These are phyloP conservation scores for Hipposideros armiger DNA, from an alignment of 2,113 vertebrate genomes.

Conservation along the genomic window DNA sequence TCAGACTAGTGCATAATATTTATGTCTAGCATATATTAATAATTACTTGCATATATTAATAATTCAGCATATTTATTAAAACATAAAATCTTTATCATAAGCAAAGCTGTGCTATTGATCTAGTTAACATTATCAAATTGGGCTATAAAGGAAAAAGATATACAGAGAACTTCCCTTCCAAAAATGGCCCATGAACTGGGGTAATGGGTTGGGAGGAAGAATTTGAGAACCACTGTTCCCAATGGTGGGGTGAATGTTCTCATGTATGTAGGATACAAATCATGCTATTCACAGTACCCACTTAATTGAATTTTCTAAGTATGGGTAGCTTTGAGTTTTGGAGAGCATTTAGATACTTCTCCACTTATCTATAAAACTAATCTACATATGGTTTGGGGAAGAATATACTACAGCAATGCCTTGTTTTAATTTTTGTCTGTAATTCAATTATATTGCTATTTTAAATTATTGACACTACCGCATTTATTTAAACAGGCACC, in stretches of 20 bases:
- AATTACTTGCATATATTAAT: not conserved
- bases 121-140: not conserved
- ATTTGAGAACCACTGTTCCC: not conserved
- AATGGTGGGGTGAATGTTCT: not conserved
- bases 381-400: not conserved
- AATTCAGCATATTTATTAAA: not conserved
- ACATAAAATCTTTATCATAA: not conserved
- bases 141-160: not conserved
- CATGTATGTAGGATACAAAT: not conserved
- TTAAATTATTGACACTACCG: not conserved
- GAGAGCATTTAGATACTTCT: not conserved
- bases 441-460: not conserved
- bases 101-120: not conserved
- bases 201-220: not conserved
- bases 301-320: not conserved
- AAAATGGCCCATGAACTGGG: not conserved
- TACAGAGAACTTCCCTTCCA: not conserved
- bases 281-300: not conserved
- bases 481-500: slow-evolving; percentile 86
- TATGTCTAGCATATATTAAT: not conserved
- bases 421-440: slow-evolving; percentile 28
- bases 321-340: not conserved
- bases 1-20: not conserved
- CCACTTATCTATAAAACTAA: not conserved
- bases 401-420: not conserved